Percentiles rank a stretch among this genome's conserved stretches.
Evolutionary conservation across 2,888 invertebrate genomes (phyloP).

Genomic region (Elegia similella): DNA sequence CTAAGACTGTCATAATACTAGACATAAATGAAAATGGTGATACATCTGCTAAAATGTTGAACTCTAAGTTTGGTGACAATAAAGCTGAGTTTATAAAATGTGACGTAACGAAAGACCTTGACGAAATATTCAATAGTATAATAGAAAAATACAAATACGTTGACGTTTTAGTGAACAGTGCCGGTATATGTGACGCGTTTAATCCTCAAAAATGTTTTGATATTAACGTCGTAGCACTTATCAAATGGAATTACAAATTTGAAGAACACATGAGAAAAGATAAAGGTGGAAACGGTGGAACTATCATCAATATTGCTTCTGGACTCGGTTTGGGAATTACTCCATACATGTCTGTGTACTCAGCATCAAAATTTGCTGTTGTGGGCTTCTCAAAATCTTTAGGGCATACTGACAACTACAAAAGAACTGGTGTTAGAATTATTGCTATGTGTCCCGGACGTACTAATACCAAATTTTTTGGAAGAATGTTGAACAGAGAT

Average conservation of each 20-base stretch:
- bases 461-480: background rate
- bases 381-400: conserved; percentile 63
- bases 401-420: conserved; percentile 53
- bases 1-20: background rate
- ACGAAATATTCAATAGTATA: background rate
- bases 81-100: conserved; percentile 2
- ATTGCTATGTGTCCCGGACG: background rate
- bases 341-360: background rate
- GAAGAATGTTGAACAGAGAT: background rate
- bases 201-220: background rate
- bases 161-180: background rate
- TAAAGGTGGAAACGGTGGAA: conserved; percentile 76
- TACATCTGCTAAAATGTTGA: background rate
- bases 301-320: conserved; percentile 81
- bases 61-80: background rate
- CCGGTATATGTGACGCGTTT: background rate
- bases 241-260: conserved; percentile 42
- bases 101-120: conserved; percentile 1
- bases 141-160: background rate
- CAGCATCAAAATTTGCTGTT: conserved; percentile 43
- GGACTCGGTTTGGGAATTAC: conserved; percentile 43
- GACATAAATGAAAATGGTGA: conserved; percentile 5
- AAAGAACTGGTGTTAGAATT: conserved; percentile 42
- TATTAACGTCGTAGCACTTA: background rate
- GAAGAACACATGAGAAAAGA: conserved; percentile 73